A percentile compares a stretch with the other conserved stretches of the same genome.
These are phyloP conservation scores for Drosophila diplacantha DNA, from an alignment of 2,888 invertebrate genomes.

Conservation along the genomic window DNA sequence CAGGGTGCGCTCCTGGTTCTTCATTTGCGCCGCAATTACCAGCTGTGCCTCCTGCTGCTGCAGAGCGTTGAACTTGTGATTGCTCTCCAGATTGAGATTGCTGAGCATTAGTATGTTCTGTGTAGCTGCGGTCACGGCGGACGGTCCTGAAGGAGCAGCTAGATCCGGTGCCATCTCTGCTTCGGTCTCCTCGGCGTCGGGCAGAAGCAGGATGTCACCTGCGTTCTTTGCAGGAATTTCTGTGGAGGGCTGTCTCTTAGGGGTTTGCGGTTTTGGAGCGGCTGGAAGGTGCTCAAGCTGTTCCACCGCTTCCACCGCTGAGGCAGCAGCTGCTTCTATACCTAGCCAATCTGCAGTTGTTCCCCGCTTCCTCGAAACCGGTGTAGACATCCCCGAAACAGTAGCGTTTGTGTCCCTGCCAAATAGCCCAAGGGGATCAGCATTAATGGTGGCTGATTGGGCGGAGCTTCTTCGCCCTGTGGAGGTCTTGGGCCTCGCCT, in stretches of 20 bases:
- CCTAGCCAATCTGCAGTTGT: slow-evolving; percentile 76
- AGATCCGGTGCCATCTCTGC: slow-evolving; percentile 5
- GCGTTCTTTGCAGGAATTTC: slow-evolving; percentile 22
- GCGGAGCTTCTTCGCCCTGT: slow-evolving; percentile 73
- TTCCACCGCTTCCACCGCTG: slow-evolving; percentile 17
- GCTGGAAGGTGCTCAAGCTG: slow-evolving; percentile 28
- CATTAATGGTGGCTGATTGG: slow-evolving; percentile 56
- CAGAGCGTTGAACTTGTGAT: slow-evolving; percentile 66
- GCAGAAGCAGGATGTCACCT: slow-evolving; percentile 48
- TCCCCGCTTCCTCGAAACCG: slow-evolving; percentile 63
- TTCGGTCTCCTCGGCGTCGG: slow-evolving; percentile 44
- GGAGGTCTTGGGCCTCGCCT: slow-evolving; percentile 73
- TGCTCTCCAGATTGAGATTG: slow-evolving; percentile 69
- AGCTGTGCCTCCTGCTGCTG: slow-evolving; percentile 77
- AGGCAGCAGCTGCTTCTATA: slow-evolving; percentile 55
- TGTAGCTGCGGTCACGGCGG: slow-evolving; percentile 37
- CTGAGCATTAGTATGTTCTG: slow-evolving; percentile 70
- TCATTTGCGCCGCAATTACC: slow-evolving; percentile 75
- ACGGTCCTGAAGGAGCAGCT: not conserved
- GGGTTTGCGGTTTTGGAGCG: slow-evolving; percentile 30
- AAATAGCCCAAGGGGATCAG: slow-evolving; percentile 70
- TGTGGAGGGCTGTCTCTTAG: slow-evolving; percentile 20
- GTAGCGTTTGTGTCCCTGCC: slow-evolving; percentile 56
- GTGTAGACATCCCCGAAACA: slow-evolving; percentile 63
- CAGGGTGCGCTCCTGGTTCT: slow-evolving; percentile 74